A percentile compares a stretch with the other conserved stretches of the same genome.
phyloP scores from a whole-genome alignment of 1,140 invertebrate species.

The Lucilia sericata region DNA sequence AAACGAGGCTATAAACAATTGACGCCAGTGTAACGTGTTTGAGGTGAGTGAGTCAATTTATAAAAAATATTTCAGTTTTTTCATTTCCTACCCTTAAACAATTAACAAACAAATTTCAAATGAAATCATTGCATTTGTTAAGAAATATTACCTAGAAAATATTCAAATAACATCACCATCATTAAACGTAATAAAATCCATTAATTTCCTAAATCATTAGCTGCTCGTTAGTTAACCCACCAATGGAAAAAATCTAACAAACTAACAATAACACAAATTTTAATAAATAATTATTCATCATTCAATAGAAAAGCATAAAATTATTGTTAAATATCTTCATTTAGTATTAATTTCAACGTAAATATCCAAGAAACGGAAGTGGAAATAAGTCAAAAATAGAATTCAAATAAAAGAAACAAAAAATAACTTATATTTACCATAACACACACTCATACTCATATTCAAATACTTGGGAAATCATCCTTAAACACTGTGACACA shows the following conservation, averaged over 20 bases:
- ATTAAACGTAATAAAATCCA: not conserved
- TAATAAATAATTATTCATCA: not conserved
- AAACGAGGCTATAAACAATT: not conserved
- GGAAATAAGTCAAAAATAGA: not conserved
- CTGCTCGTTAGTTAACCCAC: not conserved
- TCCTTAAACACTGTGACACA: not conserved
- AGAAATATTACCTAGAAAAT: not conserved
- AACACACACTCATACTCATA: not conserved
- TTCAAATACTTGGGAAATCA: not conserved
- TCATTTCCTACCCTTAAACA: not conserved
- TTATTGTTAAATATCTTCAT: conserved; percentile 24
- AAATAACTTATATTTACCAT: no score
- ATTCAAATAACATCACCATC: not conserved
- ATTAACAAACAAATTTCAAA: not conserved
- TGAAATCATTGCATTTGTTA: not conserved
- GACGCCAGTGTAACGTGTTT: not conserved
- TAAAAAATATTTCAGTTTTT: not conserved
- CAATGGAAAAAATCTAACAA: not conserved
- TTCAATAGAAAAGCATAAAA: not conserved
- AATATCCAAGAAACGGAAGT: not conserved
- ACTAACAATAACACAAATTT: not conserved
- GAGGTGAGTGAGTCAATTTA: conserved; percentile 12
- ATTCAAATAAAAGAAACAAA: not conserved
- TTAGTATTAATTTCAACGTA: not conserved
- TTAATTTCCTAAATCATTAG: not conserved